Percentiles rank a stretch among this genome's conserved stretches.
These are phyloP conservation scores for Ctenomys sociabilis DNA, from an alignment of 2,113 vertebrate species.

Conservation along the genomic window DNA sequence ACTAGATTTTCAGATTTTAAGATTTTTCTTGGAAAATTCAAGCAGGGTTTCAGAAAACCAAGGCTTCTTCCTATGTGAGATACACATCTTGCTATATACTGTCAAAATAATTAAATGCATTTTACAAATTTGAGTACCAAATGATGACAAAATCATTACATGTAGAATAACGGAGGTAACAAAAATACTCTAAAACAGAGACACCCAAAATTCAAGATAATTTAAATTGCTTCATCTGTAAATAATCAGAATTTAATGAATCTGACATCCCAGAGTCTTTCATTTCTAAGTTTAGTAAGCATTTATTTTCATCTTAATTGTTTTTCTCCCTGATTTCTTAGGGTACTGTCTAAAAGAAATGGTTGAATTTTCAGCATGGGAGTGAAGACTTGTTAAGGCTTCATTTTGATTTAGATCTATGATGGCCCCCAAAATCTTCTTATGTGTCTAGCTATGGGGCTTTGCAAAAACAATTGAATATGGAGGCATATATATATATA, in stretches of 20 bases:
- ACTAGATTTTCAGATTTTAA: slow-evolving; percentile 74
- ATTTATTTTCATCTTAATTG: slow-evolving; percentile 78
- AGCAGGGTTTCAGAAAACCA: slow-evolving; percentile 72
- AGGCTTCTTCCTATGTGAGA: slow-evolving; percentile 61
- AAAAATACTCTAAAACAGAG: slow-evolving; percentile 51
- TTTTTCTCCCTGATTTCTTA: slow-evolving; percentile 61
- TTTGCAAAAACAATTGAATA: neutral
- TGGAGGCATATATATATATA: no score
- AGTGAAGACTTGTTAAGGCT: neutral
- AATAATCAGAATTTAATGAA: slow-evolving; percentile 86
- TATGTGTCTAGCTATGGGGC: neutral
- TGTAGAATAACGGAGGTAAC: slow-evolving; percentile 79
- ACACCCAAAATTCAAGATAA: slow-evolving; percentile 70
- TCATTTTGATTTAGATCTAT: neutral
- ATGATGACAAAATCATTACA: slow-evolving; percentile 81
- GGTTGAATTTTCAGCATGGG: slow-evolving; percentile 29
- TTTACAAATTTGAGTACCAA: slow-evolving; percentile 79
- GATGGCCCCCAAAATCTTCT: neutral
- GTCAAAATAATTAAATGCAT: slow-evolving; percentile 84
- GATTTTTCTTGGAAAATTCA: slow-evolving; percentile 70
- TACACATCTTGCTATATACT: slow-evolving; percentile 68
- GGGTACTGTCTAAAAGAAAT: slow-evolving; percentile 37
- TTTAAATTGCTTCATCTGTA: slow-evolving; percentile 82
- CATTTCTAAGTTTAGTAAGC: slow-evolving; percentile 68
- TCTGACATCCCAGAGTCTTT: slow-evolving; percentile 74